Conservation (phyloP, 2,888 invertebrate genomes). For the Acanthosoma haemorrhoidale region DNA sequence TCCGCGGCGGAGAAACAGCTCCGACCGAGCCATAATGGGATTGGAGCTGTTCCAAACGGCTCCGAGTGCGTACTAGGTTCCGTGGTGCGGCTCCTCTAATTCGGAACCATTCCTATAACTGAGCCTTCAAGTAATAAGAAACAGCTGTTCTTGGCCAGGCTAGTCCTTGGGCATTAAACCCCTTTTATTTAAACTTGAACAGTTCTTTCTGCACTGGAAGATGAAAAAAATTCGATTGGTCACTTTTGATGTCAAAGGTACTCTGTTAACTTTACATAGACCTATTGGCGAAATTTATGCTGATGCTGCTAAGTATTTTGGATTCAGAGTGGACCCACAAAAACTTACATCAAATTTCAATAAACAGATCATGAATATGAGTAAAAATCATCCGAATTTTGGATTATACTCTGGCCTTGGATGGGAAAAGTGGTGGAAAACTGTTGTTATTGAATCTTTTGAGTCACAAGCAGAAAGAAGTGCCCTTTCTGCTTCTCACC, state of each 20-base stretch:
- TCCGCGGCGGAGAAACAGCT: too few relatives aligned
- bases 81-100: too few relatives aligned
- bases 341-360: conserved; percentile 59
- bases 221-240: conserved; percentile 49
- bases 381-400: conserved; percentile 70
- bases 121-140: too few relatives aligned
- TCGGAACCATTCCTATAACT: too few relatives aligned
- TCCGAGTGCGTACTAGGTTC: too few relatives aligned
- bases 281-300: conserved; percentile 71
- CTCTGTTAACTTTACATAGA: conserved; percentile 65
- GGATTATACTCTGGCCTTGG: conserved; percentile 61
- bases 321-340: conserved; percentile 57
- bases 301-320: conserved; percentile 64
- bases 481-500: conserved; percentile 32
- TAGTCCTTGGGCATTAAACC: too few relatives aligned
- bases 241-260: conserved; percentile 86
- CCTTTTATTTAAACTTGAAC: too few relatives aligned
- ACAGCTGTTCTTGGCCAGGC: too few relatives aligned
- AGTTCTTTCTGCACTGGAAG: too few relatives aligned
- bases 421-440: conserved; percentile 80
- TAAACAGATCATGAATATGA: conserved; percentile 59
- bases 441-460: conserved; percentile 62
- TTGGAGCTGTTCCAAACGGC: too few relatives aligned
- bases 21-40: too few relatives aligned
- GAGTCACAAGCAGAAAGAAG: conserved; percentile 46